Conservation (phyloP, 2,113 vertebrate species). For the Mohoua ochrocephala region DNA sequence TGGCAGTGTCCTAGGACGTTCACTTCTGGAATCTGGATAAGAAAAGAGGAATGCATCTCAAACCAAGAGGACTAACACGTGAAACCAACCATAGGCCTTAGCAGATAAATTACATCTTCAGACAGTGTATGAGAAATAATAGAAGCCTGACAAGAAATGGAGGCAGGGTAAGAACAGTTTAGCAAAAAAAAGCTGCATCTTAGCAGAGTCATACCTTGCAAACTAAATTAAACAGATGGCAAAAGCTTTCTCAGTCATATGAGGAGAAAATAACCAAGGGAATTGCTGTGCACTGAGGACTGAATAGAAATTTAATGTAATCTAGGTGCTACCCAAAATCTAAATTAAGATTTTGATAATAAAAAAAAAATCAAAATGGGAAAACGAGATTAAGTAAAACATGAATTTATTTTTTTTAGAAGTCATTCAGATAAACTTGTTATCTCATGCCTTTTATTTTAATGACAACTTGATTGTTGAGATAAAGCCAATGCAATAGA, state of each 20-base stretch:
- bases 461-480: not conserved
- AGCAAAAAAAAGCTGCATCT: not conserved
- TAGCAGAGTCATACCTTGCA: not conserved
- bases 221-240: not conserved
- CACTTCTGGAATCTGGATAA: not conserved
- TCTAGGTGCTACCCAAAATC: not conserved
- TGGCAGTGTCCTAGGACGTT: not conserved
- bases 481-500: not conserved
- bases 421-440: not conserved
- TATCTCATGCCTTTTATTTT: not conserved
- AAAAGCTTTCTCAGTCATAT: not conserved
- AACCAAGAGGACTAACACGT: not conserved
- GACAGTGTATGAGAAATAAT: not conserved
- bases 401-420: not conserved
- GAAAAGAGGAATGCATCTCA: not conserved
- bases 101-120: not conserved
- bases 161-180: not conserved
- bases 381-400: not conserved
- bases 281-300: not conserved
- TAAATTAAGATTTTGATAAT: not conserved
- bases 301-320: slow-evolving; percentile 3
- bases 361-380: not conserved
- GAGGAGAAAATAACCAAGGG: not conserved
- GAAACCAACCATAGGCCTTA: not conserved
- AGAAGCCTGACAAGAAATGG: not conserved